These are phyloP conservation scores for Tupaia tana DNA, from an alignment of 2,113 vertebrate species.

Conservation along the genomic window DNA sequence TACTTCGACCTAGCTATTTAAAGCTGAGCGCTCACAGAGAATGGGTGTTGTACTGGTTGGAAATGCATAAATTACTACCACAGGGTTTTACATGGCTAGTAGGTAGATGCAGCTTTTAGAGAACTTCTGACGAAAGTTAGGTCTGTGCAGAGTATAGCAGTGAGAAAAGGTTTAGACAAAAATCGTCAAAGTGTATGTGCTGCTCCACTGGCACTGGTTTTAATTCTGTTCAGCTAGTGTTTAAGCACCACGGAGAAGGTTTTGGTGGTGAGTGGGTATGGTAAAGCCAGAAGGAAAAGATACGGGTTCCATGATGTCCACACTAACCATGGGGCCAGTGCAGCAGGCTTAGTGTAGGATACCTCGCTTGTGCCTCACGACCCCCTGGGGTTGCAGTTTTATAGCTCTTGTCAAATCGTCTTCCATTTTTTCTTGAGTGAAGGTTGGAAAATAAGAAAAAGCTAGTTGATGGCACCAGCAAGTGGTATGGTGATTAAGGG, in stretches of 20 bases:
- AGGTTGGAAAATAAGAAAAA: neutral
- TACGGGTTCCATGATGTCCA: neutral
- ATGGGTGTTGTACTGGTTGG: neutral
- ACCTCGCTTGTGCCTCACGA: neutral
- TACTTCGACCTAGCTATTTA: neutral
- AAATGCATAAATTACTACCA: neutral
- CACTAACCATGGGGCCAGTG: neutral
- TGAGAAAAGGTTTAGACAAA: neutral
- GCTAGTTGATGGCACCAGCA: neutral
- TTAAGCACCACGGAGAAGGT: neutral
- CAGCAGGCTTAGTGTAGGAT: neutral
- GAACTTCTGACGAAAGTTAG: neutral
- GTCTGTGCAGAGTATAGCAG: neutral
- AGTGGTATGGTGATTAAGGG: too few relatives aligned
- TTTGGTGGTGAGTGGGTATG: neutral
- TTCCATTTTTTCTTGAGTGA: neutral
- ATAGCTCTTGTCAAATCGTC: neutral
- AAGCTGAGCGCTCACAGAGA: slow-evolving; percentile 12
- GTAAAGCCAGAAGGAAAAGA: neutral
- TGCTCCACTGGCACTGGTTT: neutral
- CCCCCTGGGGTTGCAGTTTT: neutral
- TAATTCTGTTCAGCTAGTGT: neutral
- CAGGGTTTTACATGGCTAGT: neutral
- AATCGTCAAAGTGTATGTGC: neutral
- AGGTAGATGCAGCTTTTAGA: neutral